Percentiles rank a stretch among this genome's conserved stretches.
These are phyloP conservation scores for Danio kyathit DNA, from an alignment of 2,797 vertebrate species.

Conservation along the genomic window DNA sequence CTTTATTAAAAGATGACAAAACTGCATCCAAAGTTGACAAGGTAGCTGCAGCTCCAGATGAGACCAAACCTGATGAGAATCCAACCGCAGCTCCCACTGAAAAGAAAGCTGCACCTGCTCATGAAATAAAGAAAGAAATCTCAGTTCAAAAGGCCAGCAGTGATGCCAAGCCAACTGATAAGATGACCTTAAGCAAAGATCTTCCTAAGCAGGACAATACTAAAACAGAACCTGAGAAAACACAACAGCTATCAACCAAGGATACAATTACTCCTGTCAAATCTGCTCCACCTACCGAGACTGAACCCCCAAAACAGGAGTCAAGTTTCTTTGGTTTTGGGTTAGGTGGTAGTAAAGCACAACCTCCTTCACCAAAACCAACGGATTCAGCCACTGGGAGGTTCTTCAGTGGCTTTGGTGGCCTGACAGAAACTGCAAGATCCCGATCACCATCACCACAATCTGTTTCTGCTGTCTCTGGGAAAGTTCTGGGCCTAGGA, in stretches of 20 bases:
- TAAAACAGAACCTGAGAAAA: slow-evolving; percentile 3
- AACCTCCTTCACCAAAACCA: slow-evolving; percentile 79
- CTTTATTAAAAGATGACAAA: slow-evolving; percentile 7
- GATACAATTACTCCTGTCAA: slow-evolving; percentile 60
- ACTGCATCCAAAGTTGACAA: slow-evolving; percentile 25
- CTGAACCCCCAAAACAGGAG: slow-evolving; percentile 77
- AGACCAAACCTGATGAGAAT: slow-evolving; percentile 68
- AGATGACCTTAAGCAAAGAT: slow-evolving; percentile 14
- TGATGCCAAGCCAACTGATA: slow-evolving; percentile 33
- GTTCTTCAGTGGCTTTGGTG: slow-evolving; percentile 78
- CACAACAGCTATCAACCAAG: not conserved
- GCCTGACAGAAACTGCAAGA: slow-evolving; percentile 77
- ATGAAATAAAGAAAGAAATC: slow-evolving; percentile 18
- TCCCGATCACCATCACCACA: slow-evolving; percentile 85
- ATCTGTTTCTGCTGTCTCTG: slow-evolving; percentile 80
- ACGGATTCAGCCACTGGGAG: slow-evolving; percentile 66
- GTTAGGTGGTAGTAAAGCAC: slow-evolving; percentile 79
- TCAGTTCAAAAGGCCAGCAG: slow-evolving; percentile 2
- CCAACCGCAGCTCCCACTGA: slow-evolving; percentile 57
- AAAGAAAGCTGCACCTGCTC: not conserved
- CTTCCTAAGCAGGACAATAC: slow-evolving; percentile 2
- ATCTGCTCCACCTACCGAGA: slow-evolving; percentile 56
- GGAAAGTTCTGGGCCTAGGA: slow-evolving; percentile 90
- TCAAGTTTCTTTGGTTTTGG: slow-evolving; percentile 85
- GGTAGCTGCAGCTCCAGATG: slow-evolving; percentile 2